A percentile compares a stretch with the other conserved stretches of the same genome.
Conservation (phyloP, 2,888 invertebrate species). For the Nemoura dubitans region DNA sequence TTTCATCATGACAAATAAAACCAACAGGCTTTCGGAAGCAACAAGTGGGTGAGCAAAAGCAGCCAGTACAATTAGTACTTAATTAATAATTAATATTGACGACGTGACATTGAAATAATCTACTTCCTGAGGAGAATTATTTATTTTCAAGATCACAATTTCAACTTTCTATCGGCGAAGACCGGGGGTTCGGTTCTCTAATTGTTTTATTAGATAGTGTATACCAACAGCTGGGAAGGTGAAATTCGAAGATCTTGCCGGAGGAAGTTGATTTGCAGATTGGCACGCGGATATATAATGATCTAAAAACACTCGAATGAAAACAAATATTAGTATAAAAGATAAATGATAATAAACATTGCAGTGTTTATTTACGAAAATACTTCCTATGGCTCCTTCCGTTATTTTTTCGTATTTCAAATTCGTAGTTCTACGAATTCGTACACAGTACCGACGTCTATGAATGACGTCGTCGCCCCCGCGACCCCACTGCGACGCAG, state of each 20-base stretch:
- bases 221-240: background rate
- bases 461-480: background rate
- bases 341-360: background rate
- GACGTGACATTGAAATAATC: background rate
- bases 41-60: background rate
- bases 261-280: background rate
- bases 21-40: background rate
- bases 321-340: background rate
- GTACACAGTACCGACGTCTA: background rate
- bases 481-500: too few relatives aligned
- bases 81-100: background rate
- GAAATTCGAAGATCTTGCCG: background rate
- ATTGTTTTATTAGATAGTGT: background rate
- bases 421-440: too few relatives aligned
- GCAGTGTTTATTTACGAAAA: background rate
- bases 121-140: background rate
- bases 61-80: background rate
- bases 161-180: background rate
- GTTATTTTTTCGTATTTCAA: too few relatives aligned
- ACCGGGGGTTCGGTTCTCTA: background rate
- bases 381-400: background rate
- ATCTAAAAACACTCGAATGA: background rate
- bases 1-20: background rate
- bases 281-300: background rate
- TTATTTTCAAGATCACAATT: conserved; percentile 7